Evolutionary conservation across 2,797 vertebrate species (phyloP), one percentile per base, ranked within the genome.

Genomic region (Crenichthys baileyi): DNA sequence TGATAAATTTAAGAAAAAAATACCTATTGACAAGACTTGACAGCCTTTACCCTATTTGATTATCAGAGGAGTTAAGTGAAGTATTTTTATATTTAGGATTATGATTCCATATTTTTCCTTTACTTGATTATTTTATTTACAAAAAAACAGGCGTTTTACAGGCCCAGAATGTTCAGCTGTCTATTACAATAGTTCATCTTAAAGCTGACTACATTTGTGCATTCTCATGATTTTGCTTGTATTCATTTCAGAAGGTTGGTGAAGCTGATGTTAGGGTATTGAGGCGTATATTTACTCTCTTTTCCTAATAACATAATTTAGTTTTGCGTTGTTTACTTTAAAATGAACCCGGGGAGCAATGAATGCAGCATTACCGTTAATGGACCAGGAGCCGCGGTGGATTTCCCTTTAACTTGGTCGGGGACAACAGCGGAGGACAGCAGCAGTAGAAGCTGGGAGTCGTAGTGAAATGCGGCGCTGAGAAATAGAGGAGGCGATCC

Each of bases 401-500:
- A 87, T 89, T 90, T 88, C 88, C 90, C 85, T 84, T 85, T 81
- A 72, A 87, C 75, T 83, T 82, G 50, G 77, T 46, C 48, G 61
- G 88, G 81, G 82, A 83, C 83, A 31, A 82, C 72, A 84, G 85
- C 78, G 67, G 81, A 77, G 41, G 76, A 77, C 75, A 60, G 72
- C 74, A 78, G 71, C 79, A 76, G 81, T 22, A 12, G 5, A 22
- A 73, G 72, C 39, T 74, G 39, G 65, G 72, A 88, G 76, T 83
- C 78, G 91, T 92, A 93, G 93, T 93, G 92, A 94, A 88, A 95
- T 94, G 94, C 94, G 91, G 90, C 70, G 88, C 88, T 88, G 90
- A 91, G 92, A 85, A 87, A 68, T 77, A 73, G 72, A 81, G 82
- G 76, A 60, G 75, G 74, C 51, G 77, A 83, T 39, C 83, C 39